Evolutionary conservation across 2,888 invertebrate species (phyloP), one percentile per base, ranked within the genome.

Genomic region (Drosophila helvetica): DNA sequence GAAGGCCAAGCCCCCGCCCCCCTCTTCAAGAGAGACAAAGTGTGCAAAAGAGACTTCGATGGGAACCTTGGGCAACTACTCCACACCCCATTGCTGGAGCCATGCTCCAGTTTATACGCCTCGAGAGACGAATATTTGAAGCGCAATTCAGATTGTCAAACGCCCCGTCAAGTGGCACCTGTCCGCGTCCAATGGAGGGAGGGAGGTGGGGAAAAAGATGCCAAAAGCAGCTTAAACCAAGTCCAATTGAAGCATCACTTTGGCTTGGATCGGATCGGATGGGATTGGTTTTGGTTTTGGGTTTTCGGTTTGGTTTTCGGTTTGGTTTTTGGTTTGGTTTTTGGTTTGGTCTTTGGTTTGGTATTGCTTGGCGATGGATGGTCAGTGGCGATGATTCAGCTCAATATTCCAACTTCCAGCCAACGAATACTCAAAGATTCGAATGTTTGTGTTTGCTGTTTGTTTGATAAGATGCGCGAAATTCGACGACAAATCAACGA

Each of bases 141-240:
- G 77, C 64, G 75, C 83, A 71, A 88, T 85, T 78, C 75, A 86
- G 77, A 78, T 85, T 86, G 84, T 85, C 84, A 86, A 88, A 88
- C 78, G 83, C 83, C 86, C 78, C 63, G 73, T 76, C 72, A 80
- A 82, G 78, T 82, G 80, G 66, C 73, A 74, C 65, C 65, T 66
- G 65, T 65, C 66, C 33, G 68, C 56, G 18, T 54, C 48, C 9
- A 33, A 54, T 42, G 19, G 48, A 43, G 33, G 68, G 58, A 51
- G 48, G 59, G 43, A 27, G 8, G 64, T 71, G 67, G 46, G 50
- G 60, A 65, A 74, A 75, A 43, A 25, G 47, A 38, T 38, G 38
- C 54, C 47, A 75, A 81, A 83, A 86, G 79, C 86, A 75, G 80
- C 86, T 83, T 86, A 86, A 75, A 69, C 74, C 61, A 67, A 77